Evolutionary conservation across 2,113 vertebrate genomes (phyloP).

Genomic region (Scomber scombrus): DNA sequence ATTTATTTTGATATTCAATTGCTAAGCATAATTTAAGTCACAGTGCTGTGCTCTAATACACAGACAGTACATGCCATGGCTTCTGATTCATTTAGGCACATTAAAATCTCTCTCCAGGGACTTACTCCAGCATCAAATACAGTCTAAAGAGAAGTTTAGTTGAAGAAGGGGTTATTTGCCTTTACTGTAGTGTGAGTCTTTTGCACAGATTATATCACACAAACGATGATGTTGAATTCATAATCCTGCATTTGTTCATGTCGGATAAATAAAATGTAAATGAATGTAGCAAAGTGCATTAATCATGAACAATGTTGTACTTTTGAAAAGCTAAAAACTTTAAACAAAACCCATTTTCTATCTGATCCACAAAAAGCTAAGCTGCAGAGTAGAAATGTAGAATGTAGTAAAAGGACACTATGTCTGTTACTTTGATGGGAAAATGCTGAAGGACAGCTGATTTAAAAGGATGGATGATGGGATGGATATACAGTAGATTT

Average conservation of each 20-base stretch:
- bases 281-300: background rate
- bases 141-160: constrained; percentile 37
- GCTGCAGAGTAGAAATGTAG: background rate
- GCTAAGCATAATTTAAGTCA: constrained; percentile 67
- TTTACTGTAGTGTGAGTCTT: constrained; percentile 12
- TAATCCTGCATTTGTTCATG: background rate
- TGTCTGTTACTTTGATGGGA: constrained; percentile 30
- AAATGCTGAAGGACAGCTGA: constrained; percentile 69
- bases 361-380: background rate
- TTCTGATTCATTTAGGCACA: constrained; percentile 67
- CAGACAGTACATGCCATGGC: constrained; percentile 57
- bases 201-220: background rate
- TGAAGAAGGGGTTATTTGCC: constrained; percentile 23
- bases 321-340: constrained; percentile 19
- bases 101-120: constrained; percentile 64
- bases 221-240: background rate
- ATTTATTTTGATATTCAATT: constrained; percentile 69
- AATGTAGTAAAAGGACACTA: no score
- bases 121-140: constrained; percentile 41
- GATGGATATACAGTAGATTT: no score
- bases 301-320: background rate
- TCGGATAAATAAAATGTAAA: no score
- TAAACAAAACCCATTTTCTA: no score
- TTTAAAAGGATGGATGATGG: constrained; percentile 47
- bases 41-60: constrained; percentile 50